Conservation (phyloP, 1,140 invertebrate species). For the Leptinotarsa lineolata region DNA sequence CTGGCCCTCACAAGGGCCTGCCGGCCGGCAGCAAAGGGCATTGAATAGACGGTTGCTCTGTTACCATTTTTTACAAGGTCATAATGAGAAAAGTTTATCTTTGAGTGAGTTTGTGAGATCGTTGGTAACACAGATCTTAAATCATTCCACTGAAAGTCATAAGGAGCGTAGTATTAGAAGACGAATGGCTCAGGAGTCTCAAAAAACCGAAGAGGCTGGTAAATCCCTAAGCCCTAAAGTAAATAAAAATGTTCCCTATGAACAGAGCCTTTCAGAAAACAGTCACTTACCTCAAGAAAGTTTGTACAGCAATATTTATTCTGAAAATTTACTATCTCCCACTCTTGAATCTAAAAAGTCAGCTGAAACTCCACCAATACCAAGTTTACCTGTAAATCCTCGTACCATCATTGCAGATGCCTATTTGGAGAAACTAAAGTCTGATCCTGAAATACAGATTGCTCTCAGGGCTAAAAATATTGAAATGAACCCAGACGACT, state of each 20-base stretch:
- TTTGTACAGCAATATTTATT: constrained; percentile 50
- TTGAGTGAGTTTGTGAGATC: constrained; percentile 82
- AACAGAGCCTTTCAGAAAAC: constrained; percentile 39
- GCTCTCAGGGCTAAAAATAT: constrained; percentile 72
- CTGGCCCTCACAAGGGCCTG: constrained; percentile 69
- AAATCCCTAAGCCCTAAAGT: constrained; percentile 33
- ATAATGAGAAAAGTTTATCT: constrained; percentile 68
- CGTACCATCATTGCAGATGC: constrained; percentile 73
- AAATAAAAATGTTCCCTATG: constrained; percentile 38
- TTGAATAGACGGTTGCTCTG: constrained; percentile 78
- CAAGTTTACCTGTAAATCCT: constrained; percentile 65
- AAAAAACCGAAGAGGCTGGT: constrained; percentile 29
- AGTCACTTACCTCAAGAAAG: constrained; percentile 46
- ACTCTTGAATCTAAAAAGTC: constrained; percentile 41
- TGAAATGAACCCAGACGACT: constrained; percentile 85
- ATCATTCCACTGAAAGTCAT: constrained; percentile 62
- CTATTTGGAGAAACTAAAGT: constrained; percentile 78
- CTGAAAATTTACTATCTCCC: constrained; percentile 45
- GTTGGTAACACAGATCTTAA: constrained; percentile 79
- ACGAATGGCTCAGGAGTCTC: constrained; percentile 44
- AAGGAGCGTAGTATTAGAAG: constrained; percentile 50
- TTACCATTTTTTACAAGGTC: constrained; percentile 80
- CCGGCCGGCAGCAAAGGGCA: constrained; percentile 69
- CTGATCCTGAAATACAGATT: constrained; percentile 76
- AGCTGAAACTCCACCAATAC: constrained; percentile 57